Evolutionary conservation across 2,888 invertebrate genomes (phyloP).

Genomic region (Linnaemya vulpina): DNA sequence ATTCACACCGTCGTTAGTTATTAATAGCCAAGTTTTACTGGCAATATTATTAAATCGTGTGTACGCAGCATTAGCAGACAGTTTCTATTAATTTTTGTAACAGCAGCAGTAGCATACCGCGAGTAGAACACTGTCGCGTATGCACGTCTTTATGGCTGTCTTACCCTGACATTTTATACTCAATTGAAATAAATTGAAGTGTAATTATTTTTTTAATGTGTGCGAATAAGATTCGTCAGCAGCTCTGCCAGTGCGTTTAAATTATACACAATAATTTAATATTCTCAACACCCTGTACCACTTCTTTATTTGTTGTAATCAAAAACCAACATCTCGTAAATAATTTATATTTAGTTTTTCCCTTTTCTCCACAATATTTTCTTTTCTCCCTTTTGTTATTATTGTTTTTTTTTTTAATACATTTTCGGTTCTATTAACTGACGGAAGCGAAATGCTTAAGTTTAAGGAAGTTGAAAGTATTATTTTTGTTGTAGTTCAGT

Average conservation of each 20-base stretch:
- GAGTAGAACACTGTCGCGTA: too few species aligned
- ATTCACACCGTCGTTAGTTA: too few species aligned
- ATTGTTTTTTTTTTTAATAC: neutral
- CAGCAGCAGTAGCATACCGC: too few species aligned
- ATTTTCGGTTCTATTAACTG: constrained; percentile 13
- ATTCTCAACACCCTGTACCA: constrained; percentile 8
- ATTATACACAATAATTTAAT: neutral
- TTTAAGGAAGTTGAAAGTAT: constrained; percentile 15
- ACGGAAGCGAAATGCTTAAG: constrained; percentile 2
- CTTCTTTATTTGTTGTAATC: constrained; percentile 34
- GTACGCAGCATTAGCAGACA: too few species aligned
- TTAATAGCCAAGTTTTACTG: too few species aligned
- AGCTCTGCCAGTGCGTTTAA: neutral
- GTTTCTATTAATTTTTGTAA: too few species aligned
- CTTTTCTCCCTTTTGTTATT: neutral
- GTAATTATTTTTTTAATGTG: too few species aligned
- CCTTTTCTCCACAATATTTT: neutral
- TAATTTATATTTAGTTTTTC: constrained; percentile 44
- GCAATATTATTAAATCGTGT: too few species aligned
- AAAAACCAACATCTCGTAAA: constrained; percentile 50
- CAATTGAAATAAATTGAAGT: too few species aligned
- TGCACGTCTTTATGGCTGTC: too few species aligned
- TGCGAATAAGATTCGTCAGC: neutral
- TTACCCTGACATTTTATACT: too few species aligned
- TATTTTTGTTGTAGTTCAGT: constrained; percentile 9